Percentiles rank a stretch among this genome's conserved stretches.
Conservation (phyloP, 1,140 invertebrate species). For the Heliconius himera region DNA sequence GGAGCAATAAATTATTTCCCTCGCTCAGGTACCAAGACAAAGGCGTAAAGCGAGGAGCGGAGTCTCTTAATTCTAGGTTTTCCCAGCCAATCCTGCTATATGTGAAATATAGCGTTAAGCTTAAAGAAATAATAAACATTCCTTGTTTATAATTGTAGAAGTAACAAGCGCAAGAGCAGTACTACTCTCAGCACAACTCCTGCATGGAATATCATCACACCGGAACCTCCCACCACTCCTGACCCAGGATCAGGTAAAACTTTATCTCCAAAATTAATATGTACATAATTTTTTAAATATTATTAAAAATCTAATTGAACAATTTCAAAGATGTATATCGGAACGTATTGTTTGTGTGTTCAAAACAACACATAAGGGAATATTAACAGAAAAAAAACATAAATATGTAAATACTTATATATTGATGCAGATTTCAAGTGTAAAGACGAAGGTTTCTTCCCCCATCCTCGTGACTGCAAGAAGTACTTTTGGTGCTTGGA, state of each 20-base stretch:
- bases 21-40: too few relatives aligned
- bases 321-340: too few relatives aligned
- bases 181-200: conserved; percentile 62
- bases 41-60: too few relatives aligned
- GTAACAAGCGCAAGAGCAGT: conserved; percentile 56
- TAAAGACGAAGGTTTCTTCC: conserved; percentile 96
- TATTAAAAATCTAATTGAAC: too few relatives aligned
- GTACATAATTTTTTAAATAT: too few relatives aligned
- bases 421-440: conserved; percentile 90
- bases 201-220: conserved; percentile 85
- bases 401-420: background rate
- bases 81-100: background rate
- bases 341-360: too few relatives aligned
- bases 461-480: conserved; percentile 95
- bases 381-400: too few relatives aligned
- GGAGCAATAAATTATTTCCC: too few relatives aligned
- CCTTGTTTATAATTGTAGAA: conserved; percentile 40
- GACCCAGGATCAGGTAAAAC: conserved; percentile 90
- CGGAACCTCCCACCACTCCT: conserved; percentile 93
- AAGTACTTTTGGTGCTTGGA: conserved; percentile 98
- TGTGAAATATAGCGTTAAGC: too few relatives aligned
- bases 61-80: too few relatives aligned
- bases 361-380: too few relatives aligned
- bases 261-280: background rate
- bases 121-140: too few relatives aligned